phyloP scores from a whole-genome alignment of 2,888 invertebrate genomes.

The Petrolisthes manimaculis region DNA sequence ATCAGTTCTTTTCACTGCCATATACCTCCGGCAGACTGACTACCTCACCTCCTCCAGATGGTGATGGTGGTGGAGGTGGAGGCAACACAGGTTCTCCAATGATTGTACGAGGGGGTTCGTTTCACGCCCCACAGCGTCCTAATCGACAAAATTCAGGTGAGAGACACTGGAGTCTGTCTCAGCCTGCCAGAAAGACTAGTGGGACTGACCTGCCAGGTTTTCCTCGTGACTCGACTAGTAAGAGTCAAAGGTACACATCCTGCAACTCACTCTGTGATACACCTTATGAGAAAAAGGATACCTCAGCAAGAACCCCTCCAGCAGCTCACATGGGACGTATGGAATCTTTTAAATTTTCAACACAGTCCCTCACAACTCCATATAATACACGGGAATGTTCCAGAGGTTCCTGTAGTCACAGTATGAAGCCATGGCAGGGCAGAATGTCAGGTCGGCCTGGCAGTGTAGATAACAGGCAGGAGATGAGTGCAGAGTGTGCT shows the following conservation, averaged over 20 bases:
- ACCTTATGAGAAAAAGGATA: slow-evolving; percentile 41
- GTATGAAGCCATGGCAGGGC: slow-evolving; percentile 23
- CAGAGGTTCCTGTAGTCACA: slow-evolving; percentile 41
- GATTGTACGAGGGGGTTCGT: slow-evolving; percentile 43
- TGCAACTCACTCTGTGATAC: slow-evolving; percentile 50
- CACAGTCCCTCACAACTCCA: slow-evolving; percentile 32
- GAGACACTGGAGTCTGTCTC: slow-evolving; percentile 46
- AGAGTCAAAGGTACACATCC: slow-evolving; percentile 36
- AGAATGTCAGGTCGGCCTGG: slow-evolving; percentile 12
- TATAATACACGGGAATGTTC: slow-evolving; percentile 36
- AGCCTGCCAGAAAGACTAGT: slow-evolving; percentile 22
- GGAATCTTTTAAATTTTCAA: slow-evolving; percentile 41
- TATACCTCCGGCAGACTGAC: slow-evolving; percentile 34
- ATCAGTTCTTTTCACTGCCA: slow-evolving; percentile 50
- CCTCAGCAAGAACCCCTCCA: slow-evolving; percentile 25
- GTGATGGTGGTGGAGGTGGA: background rate
- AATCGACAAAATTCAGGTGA: slow-evolving; percentile 42
- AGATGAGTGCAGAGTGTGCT: slow-evolving; percentile 29
- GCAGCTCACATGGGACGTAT: slow-evolving; percentile 30
- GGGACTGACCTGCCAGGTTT: background rate
- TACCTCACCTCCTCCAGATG: slow-evolving; percentile 34
- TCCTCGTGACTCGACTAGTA: slow-evolving; percentile 11
- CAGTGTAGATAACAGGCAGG: slow-evolving; percentile 31
- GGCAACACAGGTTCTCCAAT: slow-evolving; percentile 3
- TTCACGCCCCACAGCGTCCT: slow-evolving; percentile 35